Conservation (phyloP, 2,113 vertebrate genomes). For the Amphiprion percula region DNA sequence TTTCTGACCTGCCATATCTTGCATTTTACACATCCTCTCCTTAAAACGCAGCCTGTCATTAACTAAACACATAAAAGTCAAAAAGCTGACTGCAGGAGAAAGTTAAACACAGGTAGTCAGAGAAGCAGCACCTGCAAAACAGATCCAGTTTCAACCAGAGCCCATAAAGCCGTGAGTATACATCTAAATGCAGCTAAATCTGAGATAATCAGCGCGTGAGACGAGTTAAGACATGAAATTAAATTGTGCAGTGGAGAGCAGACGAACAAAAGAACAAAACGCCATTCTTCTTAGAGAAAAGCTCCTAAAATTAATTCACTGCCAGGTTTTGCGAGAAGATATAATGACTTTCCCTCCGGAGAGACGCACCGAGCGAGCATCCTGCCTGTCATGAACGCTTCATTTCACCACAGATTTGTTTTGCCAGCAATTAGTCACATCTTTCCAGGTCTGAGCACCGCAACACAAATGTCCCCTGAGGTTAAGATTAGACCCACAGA, state of each 20-base stretch:
- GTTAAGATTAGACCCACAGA: slow-evolving; percentile 27
- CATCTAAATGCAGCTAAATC: slow-evolving; percentile 25
- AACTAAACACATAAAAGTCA: slow-evolving; percentile 57
- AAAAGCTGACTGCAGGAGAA: slow-evolving; percentile 62
- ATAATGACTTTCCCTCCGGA: not conserved
- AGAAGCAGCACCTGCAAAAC: slow-evolving; percentile 39
- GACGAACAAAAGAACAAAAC: not conserved
- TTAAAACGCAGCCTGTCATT: slow-evolving; percentile 66
- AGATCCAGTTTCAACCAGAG: slow-evolving; percentile 31
- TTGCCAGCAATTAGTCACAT: slow-evolving; percentile 64
- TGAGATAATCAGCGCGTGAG: slow-evolving; percentile 27
- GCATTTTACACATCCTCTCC: slow-evolving; percentile 42
- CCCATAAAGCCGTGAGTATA: not conserved
- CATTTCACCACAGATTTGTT: slow-evolving; percentile 53
- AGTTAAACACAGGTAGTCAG: slow-evolving; percentile 49
- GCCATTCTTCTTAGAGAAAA: not conserved
- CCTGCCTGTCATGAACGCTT: slow-evolving; percentile 33
- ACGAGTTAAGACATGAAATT: slow-evolving; percentile 14
- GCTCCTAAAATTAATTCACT: slow-evolving; percentile 4
- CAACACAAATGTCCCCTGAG: slow-evolving; percentile 30
- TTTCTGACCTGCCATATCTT: slow-evolving; percentile 39
- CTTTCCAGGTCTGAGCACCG: slow-evolving; percentile 43
- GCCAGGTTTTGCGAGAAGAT: not conserved
- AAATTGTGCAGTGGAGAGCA: slow-evolving; percentile 2
- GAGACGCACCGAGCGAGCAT: not conserved